These are phyloP conservation scores for Zaprionus capensis DNA, from an alignment of 1,140 invertebrate species.

Conservation along the genomic window DNA sequence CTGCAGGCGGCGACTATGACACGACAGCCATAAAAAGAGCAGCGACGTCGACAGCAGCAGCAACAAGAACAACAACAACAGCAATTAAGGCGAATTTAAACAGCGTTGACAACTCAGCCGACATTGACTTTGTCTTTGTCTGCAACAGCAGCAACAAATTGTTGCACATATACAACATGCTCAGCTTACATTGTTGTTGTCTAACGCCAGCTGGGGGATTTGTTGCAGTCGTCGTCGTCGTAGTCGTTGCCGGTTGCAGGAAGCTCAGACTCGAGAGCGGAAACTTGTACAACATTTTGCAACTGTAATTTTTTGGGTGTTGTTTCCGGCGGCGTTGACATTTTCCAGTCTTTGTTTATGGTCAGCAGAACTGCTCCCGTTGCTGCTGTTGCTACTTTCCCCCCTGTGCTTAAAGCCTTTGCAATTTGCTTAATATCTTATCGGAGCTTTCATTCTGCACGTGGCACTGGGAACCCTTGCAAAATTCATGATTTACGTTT, in stretches of 20 bases:
- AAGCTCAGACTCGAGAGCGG: constrained; percentile 65
- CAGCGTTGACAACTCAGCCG: constrained; percentile 77
- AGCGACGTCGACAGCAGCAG: constrained; percentile 21
- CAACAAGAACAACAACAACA: constrained; percentile 15
- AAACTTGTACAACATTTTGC: constrained; percentile 80
- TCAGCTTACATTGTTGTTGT: constrained; percentile 53
- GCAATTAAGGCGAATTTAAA: constrained; percentile 80
- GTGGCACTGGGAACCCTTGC: constrained; percentile 52
- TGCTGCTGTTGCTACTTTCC: background rate
- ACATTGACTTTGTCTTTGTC: constrained; percentile 76
- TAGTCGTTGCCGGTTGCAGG: constrained; percentile 52
- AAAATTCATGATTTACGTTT: constrained; percentile 83
- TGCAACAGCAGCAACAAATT: constrained; percentile 63
- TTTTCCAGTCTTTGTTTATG: constrained; percentile 67
- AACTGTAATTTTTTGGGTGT: constrained; percentile 82
- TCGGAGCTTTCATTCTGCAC: constrained; percentile 48
- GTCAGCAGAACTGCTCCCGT: constrained; percentile 21
- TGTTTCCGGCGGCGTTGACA: constrained; percentile 79
- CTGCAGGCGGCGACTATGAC: constrained; percentile 53
- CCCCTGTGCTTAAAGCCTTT: constrained; percentile 50
- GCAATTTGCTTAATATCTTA: constrained; percentile 70
- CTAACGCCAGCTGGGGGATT: constrained; percentile 68
- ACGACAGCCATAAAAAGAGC: constrained; percentile 70
- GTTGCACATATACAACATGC: constrained; percentile 64
- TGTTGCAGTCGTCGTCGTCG: constrained; percentile 34